These are phyloP conservation scores for Leptestheria dahalacensis DNA, from an alignment of 1,140 invertebrate species.

Conservation along the genomic window DNA sequence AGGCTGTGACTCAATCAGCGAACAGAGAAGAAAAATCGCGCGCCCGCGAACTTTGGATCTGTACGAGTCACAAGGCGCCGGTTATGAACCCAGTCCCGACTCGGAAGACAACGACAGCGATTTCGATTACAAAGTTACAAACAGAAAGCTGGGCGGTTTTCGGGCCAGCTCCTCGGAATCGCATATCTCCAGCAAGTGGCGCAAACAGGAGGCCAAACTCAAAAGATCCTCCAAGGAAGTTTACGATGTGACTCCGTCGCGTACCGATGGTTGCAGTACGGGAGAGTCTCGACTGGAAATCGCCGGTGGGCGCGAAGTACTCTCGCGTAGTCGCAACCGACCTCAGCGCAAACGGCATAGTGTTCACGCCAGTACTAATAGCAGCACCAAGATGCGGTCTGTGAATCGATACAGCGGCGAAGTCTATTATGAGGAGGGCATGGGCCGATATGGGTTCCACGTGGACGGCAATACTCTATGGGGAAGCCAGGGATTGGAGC, in stretches of 20 bases:
- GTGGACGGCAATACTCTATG: conserved; percentile 15
- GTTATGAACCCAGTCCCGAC: conserved; percentile 14
- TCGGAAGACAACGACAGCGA: conserved; percentile 11
- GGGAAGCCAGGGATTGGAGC: conserved; percentile 13
- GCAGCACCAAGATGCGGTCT: conserved; percentile 7
- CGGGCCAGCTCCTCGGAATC: conserved; percentile 7
- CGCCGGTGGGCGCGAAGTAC: conserved; percentile 68
- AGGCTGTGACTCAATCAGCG: not conserved
- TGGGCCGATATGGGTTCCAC: conserved; percentile 14
- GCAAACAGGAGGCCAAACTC: not conserved
- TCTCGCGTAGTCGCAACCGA: conserved; percentile 45
- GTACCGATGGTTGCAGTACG: not conserved
- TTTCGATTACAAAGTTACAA: not conserved
- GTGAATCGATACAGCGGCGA: conserved; percentile 14
- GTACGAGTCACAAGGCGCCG: conserved; percentile 7
- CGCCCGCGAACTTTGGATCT: conserved; percentile 7
- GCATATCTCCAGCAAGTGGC: conserved; percentile 3
- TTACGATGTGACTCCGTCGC: conserved; percentile 5
- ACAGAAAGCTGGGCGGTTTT: not conserved
- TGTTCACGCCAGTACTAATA: not conserved
- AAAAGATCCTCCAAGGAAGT: conserved; percentile 9
- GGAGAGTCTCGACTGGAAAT: conserved; percentile 60
- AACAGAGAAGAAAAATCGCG: not conserved
- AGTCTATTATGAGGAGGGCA: conserved; percentile 14
- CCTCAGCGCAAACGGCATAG: conserved; percentile 3